Conservation (phyloP, 2,797 vertebrate species). For the Microcaecilia unicolor region DNA sequence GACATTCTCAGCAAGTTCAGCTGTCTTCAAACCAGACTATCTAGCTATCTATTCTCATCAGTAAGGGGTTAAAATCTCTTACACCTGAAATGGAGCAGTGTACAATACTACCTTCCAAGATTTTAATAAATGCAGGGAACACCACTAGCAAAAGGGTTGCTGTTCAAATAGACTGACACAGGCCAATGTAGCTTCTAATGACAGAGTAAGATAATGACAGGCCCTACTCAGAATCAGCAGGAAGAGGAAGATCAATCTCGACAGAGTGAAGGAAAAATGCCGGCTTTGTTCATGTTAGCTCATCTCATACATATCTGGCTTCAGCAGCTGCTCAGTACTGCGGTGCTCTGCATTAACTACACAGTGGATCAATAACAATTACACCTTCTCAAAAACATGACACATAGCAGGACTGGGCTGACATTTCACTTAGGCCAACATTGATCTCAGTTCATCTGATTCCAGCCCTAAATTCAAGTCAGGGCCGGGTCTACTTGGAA, state of each 20-base stretch:
- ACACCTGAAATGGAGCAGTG: slow-evolving; percentile 61
- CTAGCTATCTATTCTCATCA: slow-evolving; percentile 18
- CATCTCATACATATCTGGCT: slow-evolving; percentile 81
- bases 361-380: slow-evolving; percentile 98
- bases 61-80: slow-evolving; percentile 56
- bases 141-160: slow-evolving; percentile 94
- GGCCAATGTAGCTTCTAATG: slow-evolving; percentile 98
- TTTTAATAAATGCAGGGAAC: slow-evolving; percentile 97
- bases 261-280: slow-evolving; percentile 91
- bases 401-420: slow-evolving; percentile 87
- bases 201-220: slow-evolving; percentile 99
- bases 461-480: slow-evolving; percentile 80
- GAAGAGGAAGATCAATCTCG: slow-evolving; percentile 99
- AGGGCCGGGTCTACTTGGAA: slow-evolving; percentile 76
- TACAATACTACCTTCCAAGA: slow-evolving; percentile 74
- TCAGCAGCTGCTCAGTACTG: slow-evolving; percentile 80
- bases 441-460: slow-evolving; percentile 93
- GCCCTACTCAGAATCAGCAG: slow-evolving; percentile 97
- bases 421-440: slow-evolving; percentile 94
- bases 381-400: slow-evolving; percentile 97
- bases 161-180: slow-evolving; percentile 99
- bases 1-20: slow-evolving; percentile 31
- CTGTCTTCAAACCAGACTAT: slow-evolving; percentile 20
- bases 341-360: slow-evolving; percentile 93
- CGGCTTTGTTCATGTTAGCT: slow-evolving; percentile 92